Evolutionary conservation across 2,797 vertebrate genomes (phyloP), one percentile per base, ranked within the genome.

Genomic region (Valencia hispanica): DNA sequence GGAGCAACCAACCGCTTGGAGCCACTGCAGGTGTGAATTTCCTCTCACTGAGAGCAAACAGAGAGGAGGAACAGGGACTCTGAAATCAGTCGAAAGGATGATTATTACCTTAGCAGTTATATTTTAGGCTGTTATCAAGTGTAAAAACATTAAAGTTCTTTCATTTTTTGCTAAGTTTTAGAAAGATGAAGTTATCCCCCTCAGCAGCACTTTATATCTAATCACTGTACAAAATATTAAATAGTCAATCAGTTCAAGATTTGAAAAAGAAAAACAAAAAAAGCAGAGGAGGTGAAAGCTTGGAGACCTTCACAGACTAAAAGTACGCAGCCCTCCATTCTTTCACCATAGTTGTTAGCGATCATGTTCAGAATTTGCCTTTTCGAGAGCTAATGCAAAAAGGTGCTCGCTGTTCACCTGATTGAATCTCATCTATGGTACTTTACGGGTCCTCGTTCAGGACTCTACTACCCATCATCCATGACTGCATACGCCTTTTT

Each of bases 191-290:
- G 89, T 93, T 94, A 94, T 93, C 93, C 96, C 97, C 96, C 97
- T 96, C 96, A 97, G 97, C 97, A 95, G 98, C 98, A 99, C 98
- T 99, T 99, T 99, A 99, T 97, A 97, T 97, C 93, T 96, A 96
- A 96, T 97, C 97, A 97, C 96, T 98, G 97, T 98, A 98, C 96
- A 98, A 96, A 96, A 95, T 96, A 96, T 95, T 94, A 94, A 94
- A 93, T 93, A 94, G 85, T 94, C 92, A 94, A 94, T 94, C 91
- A 94, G 89, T 91, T 93, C 84, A 91, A 95, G 85, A 78, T 86
- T 85, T 90, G 59, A 79, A 85, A 89, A 85, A 90, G 79, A 73
- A 85, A 85, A 85, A 82, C 45, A 47, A 91, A 83, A 77, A 84
- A 86, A 85, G 76, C 78, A 72, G 88, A 90, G 83, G 81, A 70